Conservation (phyloP, 2,113 vertebrate genomes). For the Fukomys damarensis region DNA sequence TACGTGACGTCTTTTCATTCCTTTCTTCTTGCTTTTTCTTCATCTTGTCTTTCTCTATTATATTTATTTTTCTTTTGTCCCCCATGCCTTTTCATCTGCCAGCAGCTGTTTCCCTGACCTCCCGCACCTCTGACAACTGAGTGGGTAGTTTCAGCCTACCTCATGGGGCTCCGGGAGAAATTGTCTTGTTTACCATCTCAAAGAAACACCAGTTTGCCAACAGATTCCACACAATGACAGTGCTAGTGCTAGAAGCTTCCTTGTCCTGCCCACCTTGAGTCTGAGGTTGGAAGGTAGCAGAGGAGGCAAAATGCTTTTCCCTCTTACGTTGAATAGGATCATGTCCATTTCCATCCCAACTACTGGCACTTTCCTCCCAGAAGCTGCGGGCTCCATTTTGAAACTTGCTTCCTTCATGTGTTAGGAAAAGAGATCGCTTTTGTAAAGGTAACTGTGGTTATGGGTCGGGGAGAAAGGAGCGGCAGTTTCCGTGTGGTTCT, state of each 20-base stretch:
- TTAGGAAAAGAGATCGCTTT: conserved; percentile 34
- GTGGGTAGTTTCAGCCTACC: conserved; percentile 57
- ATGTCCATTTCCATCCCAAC: conserved; percentile 51
- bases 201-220: fast-evolving
- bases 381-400: background rate
- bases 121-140: conserved; percentile 59
- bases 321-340: background rate
- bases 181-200: conserved; percentile 64
- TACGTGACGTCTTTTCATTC: background rate
- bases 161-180: conserved; percentile 67
- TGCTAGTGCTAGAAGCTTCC: conserved; percentile 47
- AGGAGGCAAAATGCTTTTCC: background rate
- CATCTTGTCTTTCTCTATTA: background rate
- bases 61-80: fast-evolving
- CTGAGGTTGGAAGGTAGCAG: background rate
- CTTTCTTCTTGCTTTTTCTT: fast-evolving
- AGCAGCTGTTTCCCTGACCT: conserved; percentile 75
- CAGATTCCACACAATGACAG: conserved; percentile 45
- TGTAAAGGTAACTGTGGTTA: background rate
- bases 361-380: background rate
- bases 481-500: background rate
- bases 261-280: conserved; percentile 1
- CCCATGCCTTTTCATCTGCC: conserved; percentile 69
- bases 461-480: conserved; percentile 3
- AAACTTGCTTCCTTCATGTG: conserved; percentile 24